Percentiles rank a stretch among this genome's conserved stretches.
These are phyloP conservation scores for Dysdera silvatica DNA, from an alignment of 1,140 invertebrate genomes.

Conservation along the genomic window DNA sequence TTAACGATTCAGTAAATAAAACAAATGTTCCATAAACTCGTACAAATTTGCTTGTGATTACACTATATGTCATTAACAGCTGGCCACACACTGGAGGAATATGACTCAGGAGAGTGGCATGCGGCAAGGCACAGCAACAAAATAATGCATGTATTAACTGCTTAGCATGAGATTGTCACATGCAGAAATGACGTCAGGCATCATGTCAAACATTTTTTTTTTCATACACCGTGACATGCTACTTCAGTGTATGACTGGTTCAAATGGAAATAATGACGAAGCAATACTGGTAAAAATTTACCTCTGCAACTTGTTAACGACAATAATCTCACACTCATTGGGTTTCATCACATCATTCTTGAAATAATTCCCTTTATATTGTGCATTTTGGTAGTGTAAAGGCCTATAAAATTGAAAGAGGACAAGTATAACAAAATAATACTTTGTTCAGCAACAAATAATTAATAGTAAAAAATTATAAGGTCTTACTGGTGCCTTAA, in stretches of 20 bases:
- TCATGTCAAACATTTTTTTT: background rate
- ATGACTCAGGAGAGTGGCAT: too few relatives aligned
- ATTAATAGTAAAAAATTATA: background rate
- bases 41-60: background rate
- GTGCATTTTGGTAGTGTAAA: slow-evolving; percentile 6
- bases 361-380: background rate
- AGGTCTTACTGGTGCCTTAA: slow-evolving; percentile 5
- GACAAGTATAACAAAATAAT: background rate
- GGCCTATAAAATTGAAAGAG: background rate
- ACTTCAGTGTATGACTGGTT: background rate
- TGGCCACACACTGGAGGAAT: too few relatives aligned
- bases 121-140: too few relatives aligned
- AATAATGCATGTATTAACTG: too few relatives aligned
- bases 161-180: too few relatives aligned
- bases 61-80: too few relatives aligned
- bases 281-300: slow-evolving; percentile 47
- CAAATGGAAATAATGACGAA: slow-evolving; percentile 29
- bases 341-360: slow-evolving; percentile 43
- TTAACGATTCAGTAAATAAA: background rate
- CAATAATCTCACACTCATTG: slow-evolving; percentile 83
- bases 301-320: slow-evolving; percentile 68
- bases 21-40: slow-evolving; percentile 27
- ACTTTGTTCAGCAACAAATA: background rate
- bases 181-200: too few relatives aligned
- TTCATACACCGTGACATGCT: background rate